Percentiles rank a stretch among this genome's conserved stretches.
Conservation (phyloP, 92 coral and sea anemone species). For the Meandrina meandrites region DNA sequence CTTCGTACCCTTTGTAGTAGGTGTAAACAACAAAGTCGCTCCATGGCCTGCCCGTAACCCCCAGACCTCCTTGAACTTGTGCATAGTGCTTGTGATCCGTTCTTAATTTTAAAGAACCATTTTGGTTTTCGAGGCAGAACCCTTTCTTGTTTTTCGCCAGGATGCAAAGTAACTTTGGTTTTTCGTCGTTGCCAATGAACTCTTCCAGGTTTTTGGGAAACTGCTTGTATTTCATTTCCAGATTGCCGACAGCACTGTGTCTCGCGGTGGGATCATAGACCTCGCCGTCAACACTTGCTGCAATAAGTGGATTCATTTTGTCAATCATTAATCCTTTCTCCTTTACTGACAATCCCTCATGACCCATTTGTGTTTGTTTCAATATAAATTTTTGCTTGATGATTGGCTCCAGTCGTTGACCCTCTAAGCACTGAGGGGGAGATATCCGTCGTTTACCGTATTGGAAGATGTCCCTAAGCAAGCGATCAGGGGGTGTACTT, state of each 20-base stretch:
- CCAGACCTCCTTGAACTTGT: conserved; percentile 65
- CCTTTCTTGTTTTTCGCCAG: conserved; percentile 13
- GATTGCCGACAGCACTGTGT: conserved; percentile 43
- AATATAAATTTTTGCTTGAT: background rate
- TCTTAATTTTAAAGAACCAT: conserved; percentile 15
- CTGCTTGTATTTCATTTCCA: conserved; percentile 41
- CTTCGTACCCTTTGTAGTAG: conserved; percentile 6
- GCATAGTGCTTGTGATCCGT: conserved; percentile 35
- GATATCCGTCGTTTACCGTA: conserved; percentile 14
- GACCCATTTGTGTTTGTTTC: background rate
- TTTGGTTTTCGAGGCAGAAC: conserved; percentile 32
- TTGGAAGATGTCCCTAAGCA: background rate
- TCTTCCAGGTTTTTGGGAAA: conserved; percentile 23
- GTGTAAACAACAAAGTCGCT: conserved; percentile 53
- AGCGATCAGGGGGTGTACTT: conserved; percentile 46
- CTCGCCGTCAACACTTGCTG: conserved; percentile 49
- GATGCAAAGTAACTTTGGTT: conserved; percentile 2
- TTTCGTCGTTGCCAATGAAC: background rate
- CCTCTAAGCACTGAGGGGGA: conserved; percentile 3
- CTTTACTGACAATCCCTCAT: background rate
- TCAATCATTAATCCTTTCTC: conserved; percentile 22
- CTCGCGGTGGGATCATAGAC: conserved; percentile 31
- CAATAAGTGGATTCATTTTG: conserved; percentile 29
- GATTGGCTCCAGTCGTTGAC: background rate
- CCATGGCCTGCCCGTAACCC: conserved; percentile 40